phyloP scores from a whole-genome alignment of 2,797 vertebrate species.

The Alcedo quadribrachys region DNA sequence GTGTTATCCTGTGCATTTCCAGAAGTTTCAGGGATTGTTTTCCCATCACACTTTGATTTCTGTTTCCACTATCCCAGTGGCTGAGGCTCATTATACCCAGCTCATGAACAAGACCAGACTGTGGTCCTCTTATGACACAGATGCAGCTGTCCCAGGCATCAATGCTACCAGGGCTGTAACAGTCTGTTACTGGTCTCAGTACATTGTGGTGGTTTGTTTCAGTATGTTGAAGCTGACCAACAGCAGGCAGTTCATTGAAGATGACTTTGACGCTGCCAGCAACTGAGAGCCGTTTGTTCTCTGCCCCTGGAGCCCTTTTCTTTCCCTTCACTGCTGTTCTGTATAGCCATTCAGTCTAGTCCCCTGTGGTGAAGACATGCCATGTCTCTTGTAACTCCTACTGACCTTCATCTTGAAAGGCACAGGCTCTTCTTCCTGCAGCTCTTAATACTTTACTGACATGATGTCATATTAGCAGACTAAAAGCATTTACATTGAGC shows the following conservation, averaged over 20 bases:
- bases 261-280: neutral
- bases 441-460: neutral
- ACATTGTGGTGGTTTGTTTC: neutral
- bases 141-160: neutral
- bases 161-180: fast-evolving
- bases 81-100: neutral
- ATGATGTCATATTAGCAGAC: neutral
- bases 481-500: neutral
- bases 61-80: neutral
- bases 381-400: neutral
- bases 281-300: fast-evolving
- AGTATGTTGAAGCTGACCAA: neutral
- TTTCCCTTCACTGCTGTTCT: neutral
- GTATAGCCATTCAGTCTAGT: neutral
- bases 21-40: neutral
- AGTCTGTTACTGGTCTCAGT: neutral
- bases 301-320: neutral
- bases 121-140: neutral
- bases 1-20: neutral
- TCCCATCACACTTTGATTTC: neutral
- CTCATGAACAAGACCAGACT: neutral
- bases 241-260: neutral
- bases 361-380: neutral
- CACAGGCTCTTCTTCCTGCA: neutral
- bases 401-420: fast-evolving